Base-by-base conservation (phyloP, 2,797 vertebrate species). In the Zenarchopterus dispar region DNA sequence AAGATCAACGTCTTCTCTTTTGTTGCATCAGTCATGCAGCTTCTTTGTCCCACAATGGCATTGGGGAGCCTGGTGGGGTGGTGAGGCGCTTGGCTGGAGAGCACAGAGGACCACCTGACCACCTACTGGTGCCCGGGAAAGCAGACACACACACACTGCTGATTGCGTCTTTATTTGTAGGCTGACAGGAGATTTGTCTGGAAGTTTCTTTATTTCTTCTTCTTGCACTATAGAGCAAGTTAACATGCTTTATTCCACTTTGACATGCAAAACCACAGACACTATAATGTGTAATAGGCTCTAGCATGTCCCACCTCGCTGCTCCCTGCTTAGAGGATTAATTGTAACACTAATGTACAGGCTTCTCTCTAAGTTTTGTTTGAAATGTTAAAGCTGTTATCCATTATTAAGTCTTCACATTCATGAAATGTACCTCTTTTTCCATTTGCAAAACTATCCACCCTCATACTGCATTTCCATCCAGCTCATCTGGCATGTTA, bases 81-180 rank as follows among this genome's bases (percentile, higher is more conserved):
- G 74, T 67, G 78, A 60, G 83, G 76, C 18, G 53, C 80, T 73
- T 78, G 87, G 87, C 73, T 83, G 89, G 84, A 85, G 75, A 82
- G 75, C 80, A 87, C 75, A 80, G 78, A 81, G 77, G 85, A 91
- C 90, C 92, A 93, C 90, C 91, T 92, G 92, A 93, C 81, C 75
- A 80, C 89, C 80, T 84, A 81, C 74, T 77, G 75, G 67, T 86
- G 79, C 81, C 68, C 48, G 45, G 73, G 80, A 84, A 85, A 53
- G 41, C 60, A 39, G 36, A 39, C 65, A 72, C 59, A 75, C 78
- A 74, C 76, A 77, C 70, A 73, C 66, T 46, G 62, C 68, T 82
- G 81, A 91, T 90, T 90, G 85, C 82, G 85, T 87, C 84, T 88
- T 84, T 79, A 86, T 87, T 84, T 85, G 67, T 80, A 68, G 56